A percentile compares a stretch with the other conserved stretches of the same genome.
Evolutionary conservation across 2,888 invertebrate species (phyloP).

Genomic region (Atrina japonica): DNA sequence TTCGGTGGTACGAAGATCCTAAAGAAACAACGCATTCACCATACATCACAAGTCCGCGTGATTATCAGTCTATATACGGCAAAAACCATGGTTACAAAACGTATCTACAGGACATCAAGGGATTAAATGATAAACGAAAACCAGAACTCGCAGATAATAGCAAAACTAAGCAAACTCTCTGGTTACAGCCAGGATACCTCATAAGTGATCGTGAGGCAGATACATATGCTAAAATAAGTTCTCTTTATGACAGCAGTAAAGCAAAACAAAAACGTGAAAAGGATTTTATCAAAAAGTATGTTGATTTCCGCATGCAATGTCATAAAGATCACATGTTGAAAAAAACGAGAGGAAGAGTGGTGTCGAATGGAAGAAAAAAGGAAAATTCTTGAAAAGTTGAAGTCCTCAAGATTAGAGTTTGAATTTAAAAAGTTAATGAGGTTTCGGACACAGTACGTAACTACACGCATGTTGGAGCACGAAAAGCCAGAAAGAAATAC

Average conservation of each 20-base stretch:
- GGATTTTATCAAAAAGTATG: background rate
- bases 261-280: background rate
- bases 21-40: no score
- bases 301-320: background rate
- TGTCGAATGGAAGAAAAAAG: background rate
- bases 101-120: no score
- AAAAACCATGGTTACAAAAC: no score
- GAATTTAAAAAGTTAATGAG: background rate
- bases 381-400: background rate
- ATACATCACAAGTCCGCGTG: no score
- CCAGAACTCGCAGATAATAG: no score
- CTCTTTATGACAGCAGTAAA: background rate
- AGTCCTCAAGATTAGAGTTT: background rate
- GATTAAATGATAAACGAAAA: no score
- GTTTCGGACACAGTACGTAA: background rate
- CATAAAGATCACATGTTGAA: background rate
- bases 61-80: no score
- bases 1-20: no score
- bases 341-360: background rate
- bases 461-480: background rate
- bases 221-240: background rate
- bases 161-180: no score
- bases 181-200: no score
- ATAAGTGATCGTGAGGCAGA: background rate
- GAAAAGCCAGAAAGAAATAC: conserved; percentile 1